Conservation (phyloP, 2,113 vertebrate species). For the Phaethon lepturus region DNA sequence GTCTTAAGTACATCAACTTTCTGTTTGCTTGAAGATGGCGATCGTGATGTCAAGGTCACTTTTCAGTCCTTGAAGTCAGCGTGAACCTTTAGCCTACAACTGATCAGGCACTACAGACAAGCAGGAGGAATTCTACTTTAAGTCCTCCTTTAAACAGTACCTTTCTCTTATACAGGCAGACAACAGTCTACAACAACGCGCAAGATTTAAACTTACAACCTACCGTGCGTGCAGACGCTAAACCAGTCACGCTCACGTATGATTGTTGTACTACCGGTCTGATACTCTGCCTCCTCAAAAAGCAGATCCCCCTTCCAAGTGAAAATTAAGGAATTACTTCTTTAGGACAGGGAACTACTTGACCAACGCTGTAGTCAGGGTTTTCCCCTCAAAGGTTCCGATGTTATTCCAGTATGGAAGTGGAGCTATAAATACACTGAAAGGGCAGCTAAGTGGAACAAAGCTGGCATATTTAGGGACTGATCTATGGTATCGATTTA, state of each 20-base stretch:
- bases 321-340: background rate
- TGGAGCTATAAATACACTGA: background rate
- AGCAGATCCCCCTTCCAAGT: background rate
- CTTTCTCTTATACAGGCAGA: background rate
- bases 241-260: background rate
- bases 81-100: background rate
- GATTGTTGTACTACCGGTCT: rapidly evolving
- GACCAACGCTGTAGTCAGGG: background rate
- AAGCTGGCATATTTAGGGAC: background rate
- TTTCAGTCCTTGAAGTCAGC: background rate
- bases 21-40: background rate
- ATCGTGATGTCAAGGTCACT: slow-evolving; percentile 13
- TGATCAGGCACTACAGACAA: background rate
- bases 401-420: background rate
- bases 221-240: background rate
- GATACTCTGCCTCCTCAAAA: background rate
- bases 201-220: background rate
- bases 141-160: rapidly evolving
- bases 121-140: background rate
- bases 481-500: background rate
- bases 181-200: rapidly evolving
- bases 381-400: background rate
- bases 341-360: background rate
- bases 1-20: background rate
- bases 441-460: background rate